Percentiles rank a stretch among this genome's conserved stretches.
Conservation (phyloP, 2,888 invertebrate genomes). For the Drosophila subsilvestris region DNA sequence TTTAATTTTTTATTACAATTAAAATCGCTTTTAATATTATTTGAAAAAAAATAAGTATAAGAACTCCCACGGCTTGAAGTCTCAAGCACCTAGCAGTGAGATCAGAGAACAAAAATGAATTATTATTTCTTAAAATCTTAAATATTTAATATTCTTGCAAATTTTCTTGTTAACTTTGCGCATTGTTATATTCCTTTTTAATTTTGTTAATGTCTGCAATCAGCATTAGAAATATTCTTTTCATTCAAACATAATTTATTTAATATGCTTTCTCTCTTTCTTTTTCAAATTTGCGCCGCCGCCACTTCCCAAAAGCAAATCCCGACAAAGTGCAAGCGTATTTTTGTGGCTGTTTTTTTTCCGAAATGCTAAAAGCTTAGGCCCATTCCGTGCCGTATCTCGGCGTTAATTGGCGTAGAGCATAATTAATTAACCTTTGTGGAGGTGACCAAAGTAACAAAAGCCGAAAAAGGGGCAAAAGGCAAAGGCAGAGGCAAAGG, state of each 20-base stretch:
- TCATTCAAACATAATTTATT: background rate
- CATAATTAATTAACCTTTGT: constrained; percentile 69
- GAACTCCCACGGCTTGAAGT: too few relatives aligned
- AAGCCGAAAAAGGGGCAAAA: constrained; percentile 3
- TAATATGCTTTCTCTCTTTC: constrained; percentile 4
- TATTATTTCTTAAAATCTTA: too few relatives aligned
- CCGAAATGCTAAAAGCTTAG: constrained; percentile 39
- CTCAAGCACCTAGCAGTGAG: too few relatives aligned
- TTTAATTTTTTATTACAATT: too few relatives aligned
- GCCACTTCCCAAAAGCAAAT: background rate
- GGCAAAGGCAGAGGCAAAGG: constrained; percentile 19
- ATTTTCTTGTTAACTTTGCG: too few relatives aligned
- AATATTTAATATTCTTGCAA: too few relatives aligned
- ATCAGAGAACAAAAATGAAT: too few relatives aligned
- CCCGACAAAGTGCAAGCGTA: background rate
- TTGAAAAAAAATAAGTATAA: too few relatives aligned
- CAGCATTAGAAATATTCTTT: too few relatives aligned
- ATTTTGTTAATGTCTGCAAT: too few relatives aligned
- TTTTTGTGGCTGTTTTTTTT: constrained; percentile 17
- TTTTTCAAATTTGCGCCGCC: background rate
- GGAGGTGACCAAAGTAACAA: constrained; percentile 52
- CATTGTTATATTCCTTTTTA: too few relatives aligned
- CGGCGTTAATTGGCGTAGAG: constrained; percentile 44
- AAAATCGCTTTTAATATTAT: too few relatives aligned
- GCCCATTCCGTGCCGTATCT: constrained; percentile 43